A percentile compares a stretch with the other conserved stretches of the same genome.
Conservation (phyloP, 1,140 invertebrate species). For the Brachionus calyciflorus region DNA sequence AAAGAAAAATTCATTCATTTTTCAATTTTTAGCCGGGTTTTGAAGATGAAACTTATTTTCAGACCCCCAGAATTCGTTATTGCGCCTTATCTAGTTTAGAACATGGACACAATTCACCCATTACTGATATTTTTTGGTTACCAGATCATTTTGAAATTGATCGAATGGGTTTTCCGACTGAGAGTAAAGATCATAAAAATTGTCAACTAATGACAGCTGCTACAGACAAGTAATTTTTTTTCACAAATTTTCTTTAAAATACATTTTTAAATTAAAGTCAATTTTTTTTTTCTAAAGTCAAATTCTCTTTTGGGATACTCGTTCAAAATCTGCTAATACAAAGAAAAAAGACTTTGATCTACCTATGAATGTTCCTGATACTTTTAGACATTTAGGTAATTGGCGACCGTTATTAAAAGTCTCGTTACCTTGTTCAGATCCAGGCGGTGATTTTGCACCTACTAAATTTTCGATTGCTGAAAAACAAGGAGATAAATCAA, state of each 20-base stretch:
- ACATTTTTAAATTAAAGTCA: too few species aligned
- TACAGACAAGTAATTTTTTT: constrained; percentile 54
- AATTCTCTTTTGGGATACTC: constrained; percentile 59
- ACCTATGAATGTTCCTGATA: constrained; percentile 48
- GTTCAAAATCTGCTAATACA: constrained; percentile 54
- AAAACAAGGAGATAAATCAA: constrained; percentile 54
- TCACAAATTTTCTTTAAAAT: constrained; percentile 41
- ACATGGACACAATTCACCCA: constrained; percentile 56
- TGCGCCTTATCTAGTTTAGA: constrained; percentile 58
- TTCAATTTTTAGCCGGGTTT: constrained; percentile 50
- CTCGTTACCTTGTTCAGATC: constrained; percentile 54
- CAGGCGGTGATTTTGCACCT: constrained; percentile 60
- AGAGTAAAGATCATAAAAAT: constrained; percentile 54
- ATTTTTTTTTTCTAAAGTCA: constrained; percentile 44
- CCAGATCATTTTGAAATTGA: constrained; percentile 60
- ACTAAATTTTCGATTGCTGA: constrained; percentile 58
- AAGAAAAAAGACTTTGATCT: constrained; percentile 37
- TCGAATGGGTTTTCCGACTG: constrained; percentile 58
- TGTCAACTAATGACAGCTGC: constrained; percentile 58
- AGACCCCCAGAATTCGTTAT: constrained; percentile 57
- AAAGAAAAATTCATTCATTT: neutral
- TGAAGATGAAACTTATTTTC: constrained; percentile 57
- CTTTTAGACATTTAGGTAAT: constrained; percentile 59
- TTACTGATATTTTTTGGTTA: constrained; percentile 60
- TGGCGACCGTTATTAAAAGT: constrained; percentile 60